Base-by-base conservation (phyloP, 1,140 invertebrate genomes). In the Eriocheir sinensis region DNA sequence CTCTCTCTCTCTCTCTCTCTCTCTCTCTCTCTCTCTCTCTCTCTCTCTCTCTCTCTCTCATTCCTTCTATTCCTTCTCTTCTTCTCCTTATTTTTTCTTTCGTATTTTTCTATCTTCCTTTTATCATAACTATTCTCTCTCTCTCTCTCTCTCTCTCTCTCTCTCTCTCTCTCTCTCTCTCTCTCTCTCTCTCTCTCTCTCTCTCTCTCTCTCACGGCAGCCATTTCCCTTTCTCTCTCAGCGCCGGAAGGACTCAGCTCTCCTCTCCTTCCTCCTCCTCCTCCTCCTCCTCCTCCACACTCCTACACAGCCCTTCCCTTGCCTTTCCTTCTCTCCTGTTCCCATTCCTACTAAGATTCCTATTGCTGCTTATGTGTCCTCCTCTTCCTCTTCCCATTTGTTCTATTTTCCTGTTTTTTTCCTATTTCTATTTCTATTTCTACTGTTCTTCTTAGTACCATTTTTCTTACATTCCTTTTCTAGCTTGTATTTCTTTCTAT, bases 131-230 rank as follows among this genome's bases (percentile, higher is more conserved):
- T 15, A 8, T 48, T 48, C 15, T 15, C 44, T 15, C 44, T 48
- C 44, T 48, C 44, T 48, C 44, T 48, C 44, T 48, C 44, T 48
- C 4, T 48, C 44, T 81, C 79, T 81, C 79, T 81, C 53, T 81
- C 79, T n/a, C 79, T n/a, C 79, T 81, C 79, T 81, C 79, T 81
- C 27, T 81, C 6, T 81, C 79, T 81, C 79, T 81, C 79, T 81
- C 79, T 72, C 53, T 72, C 53, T 72, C 53, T 72, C 53, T 72
- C 53, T 72, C 53, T 72, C 53, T 72, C 53, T 72, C 53, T 72
- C 79, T 81, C 79, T 81, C 79, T 81, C 79, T 81, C 79, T 9
- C 27, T 9, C 79, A 30, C 79, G 6, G 4, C 32, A n/a, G 6
- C 79, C 4, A n/a, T 81, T 6, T 81, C 79, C 27, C 79, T 81